Percentiles rank a stretch among this genome's conserved stretches.
These are phyloP conservation scores for Tenthredo scrophulariae DNA, from an alignment of 2,888 invertebrate species.

Conservation along the genomic window DNA sequence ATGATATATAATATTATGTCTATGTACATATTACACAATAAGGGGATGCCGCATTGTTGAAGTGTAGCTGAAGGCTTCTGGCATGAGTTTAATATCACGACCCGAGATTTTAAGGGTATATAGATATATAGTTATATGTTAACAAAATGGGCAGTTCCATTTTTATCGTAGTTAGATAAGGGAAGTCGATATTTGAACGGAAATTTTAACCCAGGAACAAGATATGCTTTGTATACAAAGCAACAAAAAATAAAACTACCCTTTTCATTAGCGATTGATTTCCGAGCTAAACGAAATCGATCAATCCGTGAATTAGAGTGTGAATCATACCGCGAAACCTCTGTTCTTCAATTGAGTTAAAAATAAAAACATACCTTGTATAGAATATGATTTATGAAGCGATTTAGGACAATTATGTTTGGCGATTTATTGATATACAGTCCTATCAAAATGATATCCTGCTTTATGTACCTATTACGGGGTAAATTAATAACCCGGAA, in stretches of 20 bases:
- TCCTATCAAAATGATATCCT: neutral
- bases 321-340: neutral
- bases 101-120: neutral
- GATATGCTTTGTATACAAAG: neutral
- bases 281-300: neutral
- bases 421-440: too few relatives aligned
- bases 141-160: neutral
- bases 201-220: neutral
- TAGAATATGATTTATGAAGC: neutral
- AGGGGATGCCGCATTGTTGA: neutral
- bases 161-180: neutral
- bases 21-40: neutral
- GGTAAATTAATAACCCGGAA: neutral
- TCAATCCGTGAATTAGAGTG: neutral
- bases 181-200: neutral
- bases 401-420: neutral
- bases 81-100: constrained; percentile 6
- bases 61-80: neutral
- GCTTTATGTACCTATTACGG: neutral
- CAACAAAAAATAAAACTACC: neutral
- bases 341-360: neutral
- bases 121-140: neutral
- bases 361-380: neutral
- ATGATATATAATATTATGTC: neutral
- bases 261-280: neutral